A percentile compares a stretch with the other conserved stretches of the same genome.
Conservation (phyloP, 2,113 vertebrate species). For the Probosciger aterrimus region DNA sequence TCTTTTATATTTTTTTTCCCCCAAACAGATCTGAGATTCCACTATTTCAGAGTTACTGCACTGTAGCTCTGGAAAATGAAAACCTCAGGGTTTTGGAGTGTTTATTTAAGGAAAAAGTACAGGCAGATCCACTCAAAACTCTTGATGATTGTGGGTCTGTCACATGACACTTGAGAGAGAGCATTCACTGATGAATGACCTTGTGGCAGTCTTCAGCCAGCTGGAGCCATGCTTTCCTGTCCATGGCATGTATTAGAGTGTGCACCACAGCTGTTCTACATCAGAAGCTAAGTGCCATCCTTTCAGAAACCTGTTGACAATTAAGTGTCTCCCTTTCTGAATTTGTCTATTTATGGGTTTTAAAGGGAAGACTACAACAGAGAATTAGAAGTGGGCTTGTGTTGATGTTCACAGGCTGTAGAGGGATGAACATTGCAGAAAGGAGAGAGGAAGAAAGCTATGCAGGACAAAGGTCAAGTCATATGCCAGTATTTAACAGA, state of each 20-base stretch:
- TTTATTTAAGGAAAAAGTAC: slow-evolving; percentile 5
- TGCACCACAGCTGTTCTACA: slow-evolving; percentile 54
- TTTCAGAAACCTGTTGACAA: slow-evolving; percentile 54
- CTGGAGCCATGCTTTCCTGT: slow-evolving; percentile 55
- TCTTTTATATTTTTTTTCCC: rapidly evolving
- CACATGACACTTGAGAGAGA: not conserved
- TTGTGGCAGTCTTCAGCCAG: slow-evolving; percentile 53
- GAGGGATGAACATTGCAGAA: not conserved
- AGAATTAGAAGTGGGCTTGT: not conserved
- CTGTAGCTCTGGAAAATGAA: not conserved
- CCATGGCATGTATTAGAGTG: slow-evolving; percentile 31
- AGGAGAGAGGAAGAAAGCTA: not conserved
- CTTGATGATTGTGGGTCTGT: not conserved
- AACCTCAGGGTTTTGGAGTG: not conserved
- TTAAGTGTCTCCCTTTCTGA: slow-evolving; percentile 46
- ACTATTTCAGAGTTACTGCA: not conserved
- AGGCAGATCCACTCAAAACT: not conserved
- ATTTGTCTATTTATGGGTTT: slow-evolving; percentile 42
- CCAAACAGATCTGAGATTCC: not conserved
- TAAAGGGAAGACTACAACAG: not conserved
- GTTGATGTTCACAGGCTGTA: not conserved
- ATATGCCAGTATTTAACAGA: not conserved
- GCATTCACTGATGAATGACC: slow-evolving; percentile 47
- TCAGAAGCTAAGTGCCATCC: slow-evolving; percentile 48
- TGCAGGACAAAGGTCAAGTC: not conserved